These are phyloP conservation scores for Chaunax sp. DNA, from an alignment of 2,797 vertebrate genomes.

Conservation along the genomic window DNA sequence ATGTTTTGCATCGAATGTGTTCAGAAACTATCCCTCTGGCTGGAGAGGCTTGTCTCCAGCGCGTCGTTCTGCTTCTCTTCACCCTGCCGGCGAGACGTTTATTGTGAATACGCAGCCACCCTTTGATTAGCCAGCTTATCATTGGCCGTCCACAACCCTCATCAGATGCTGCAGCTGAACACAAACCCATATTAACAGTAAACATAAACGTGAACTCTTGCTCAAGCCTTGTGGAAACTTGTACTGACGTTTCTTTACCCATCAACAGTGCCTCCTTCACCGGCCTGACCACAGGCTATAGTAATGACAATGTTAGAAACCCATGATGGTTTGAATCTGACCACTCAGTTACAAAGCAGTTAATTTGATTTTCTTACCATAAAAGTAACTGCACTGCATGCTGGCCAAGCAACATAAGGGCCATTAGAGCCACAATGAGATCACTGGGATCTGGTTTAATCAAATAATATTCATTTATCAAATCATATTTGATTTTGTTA, in stretches of 20 bases:
- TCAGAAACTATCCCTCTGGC: too few relatives aligned
- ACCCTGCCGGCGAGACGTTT: neutral
- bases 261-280: neutral
- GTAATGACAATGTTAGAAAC: slow-evolving; percentile 4
- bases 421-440: neutral
- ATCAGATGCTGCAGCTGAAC: neutral
- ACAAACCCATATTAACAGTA: neutral
- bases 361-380: slow-evolving; percentile 8
- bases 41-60: too few relatives aligned
- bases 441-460: slow-evolving; percentile 1
- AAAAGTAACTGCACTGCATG: neutral
- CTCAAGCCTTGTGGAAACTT: neutral
- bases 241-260: slow-evolving; percentile 1
- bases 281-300: neutral
- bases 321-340: slow-evolving; percentile 15
- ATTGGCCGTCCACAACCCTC: neutral
- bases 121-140: neutral
- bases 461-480: slow-evolving; percentile 6
- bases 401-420: neutral
- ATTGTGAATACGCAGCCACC: neutral
- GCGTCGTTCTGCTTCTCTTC: neutral
- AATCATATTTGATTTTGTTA: slow-evolving; percentile 4
- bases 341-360: neutral
- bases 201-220: neutral
- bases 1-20: too few relatives aligned